Evolutionary conservation across 2,797 vertebrate species (phyloP).

Genomic region (Telmatherina bonti): DNA sequence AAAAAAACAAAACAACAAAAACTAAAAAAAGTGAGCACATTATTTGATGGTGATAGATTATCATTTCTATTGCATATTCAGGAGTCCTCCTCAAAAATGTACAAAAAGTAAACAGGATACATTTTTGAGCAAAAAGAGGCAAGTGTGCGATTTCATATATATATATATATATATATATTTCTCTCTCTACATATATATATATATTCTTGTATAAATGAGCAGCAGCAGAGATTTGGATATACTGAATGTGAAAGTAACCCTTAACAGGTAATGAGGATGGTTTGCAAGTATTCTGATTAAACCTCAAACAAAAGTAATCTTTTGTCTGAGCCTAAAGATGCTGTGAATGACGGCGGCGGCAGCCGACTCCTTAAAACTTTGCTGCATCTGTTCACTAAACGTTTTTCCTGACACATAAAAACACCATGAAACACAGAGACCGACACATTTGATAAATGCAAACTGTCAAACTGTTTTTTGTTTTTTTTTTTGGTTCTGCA

Average conservation of each 20-base stretch:
- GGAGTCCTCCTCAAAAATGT: slow-evolving; percentile 69
- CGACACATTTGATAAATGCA: slow-evolving; percentile 47
- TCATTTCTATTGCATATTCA: slow-evolving; percentile 81
- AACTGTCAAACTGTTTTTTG: slow-evolving; percentile 17
- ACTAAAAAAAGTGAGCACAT: slow-evolving; percentile 50
- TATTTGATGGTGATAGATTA: slow-evolving; percentile 55
- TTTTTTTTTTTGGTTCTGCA: slow-evolving; percentile 59
- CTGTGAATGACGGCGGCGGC: slow-evolving; percentile 34
- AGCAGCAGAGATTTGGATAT: slow-evolving; percentile 72
- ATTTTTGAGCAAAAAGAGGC: slow-evolving; percentile 74
- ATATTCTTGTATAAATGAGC: slow-evolving; percentile 61
- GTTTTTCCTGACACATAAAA: slow-evolving; percentile 23
- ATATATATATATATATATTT: slow-evolving; percentile 12
- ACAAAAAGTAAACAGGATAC: slow-evolving; percentile 53
- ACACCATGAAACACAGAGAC: slow-evolving; percentile 36
- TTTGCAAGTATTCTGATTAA: slow-evolving; percentile 43
- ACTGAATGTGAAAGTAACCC: slow-evolving; percentile 81
- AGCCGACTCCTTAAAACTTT: slow-evolving; percentile 37
- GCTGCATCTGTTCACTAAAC: slow-evolving; percentile 27
- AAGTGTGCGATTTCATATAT: slow-evolving; percentile 63
- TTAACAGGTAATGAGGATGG: slow-evolving; percentile 43
- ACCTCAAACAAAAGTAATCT: slow-evolving; percentile 37
- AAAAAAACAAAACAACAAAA: slow-evolving; percentile 23
- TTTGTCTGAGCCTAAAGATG: slow-evolving; percentile 25
- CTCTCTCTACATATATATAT: slow-evolving; percentile 4